A percentile compares a stretch with the other conserved stretches of the same genome.
phyloP scores from a whole-genome alignment of 2,888 invertebrate genomes.

The Papilio elwesi region DNA sequence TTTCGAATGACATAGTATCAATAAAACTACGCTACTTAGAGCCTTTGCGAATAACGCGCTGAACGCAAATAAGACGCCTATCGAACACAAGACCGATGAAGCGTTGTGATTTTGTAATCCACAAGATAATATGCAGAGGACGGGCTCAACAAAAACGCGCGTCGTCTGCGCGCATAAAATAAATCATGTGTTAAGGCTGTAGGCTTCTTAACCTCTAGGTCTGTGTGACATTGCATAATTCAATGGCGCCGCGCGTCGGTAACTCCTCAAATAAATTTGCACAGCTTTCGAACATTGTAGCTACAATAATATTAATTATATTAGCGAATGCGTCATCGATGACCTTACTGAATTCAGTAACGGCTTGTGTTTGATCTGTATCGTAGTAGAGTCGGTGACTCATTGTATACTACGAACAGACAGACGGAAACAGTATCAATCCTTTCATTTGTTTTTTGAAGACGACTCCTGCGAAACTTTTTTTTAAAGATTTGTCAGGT shows the following conservation, averaged over 20 bases:
- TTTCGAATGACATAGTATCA: not conserved
- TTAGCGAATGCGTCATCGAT: constrained; percentile 38
- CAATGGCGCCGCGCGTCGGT: constrained; percentile 11
- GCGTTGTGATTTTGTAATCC: no score
- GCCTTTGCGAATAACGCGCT: no score
- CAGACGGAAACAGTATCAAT: not conserved
- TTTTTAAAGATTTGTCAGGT: no score
- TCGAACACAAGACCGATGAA: no score
- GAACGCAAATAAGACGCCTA: no score
- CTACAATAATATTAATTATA: constrained; percentile 35
- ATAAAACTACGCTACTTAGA: no score
- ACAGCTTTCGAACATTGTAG: constrained; percentile 29
- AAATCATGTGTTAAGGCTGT: no score
- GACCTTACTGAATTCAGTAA: constrained; percentile 41
- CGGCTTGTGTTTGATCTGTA: constrained; percentile 21
- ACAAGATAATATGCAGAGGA: no score
- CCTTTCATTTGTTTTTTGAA: no score
- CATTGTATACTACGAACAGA: not conserved
- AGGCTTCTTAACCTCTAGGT: not conserved
- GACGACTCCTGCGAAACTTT: no score
- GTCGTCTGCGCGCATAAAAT: no score
- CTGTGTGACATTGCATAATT: constrained; percentile 8
- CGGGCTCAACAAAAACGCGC: no score
- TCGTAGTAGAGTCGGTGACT: constrained; percentile 10
- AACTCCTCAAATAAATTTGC: constrained; percentile 28